phyloP scores from a whole-genome alignment of 2,888 invertebrate genomes.

The Calliphora vomitoria region DNA sequence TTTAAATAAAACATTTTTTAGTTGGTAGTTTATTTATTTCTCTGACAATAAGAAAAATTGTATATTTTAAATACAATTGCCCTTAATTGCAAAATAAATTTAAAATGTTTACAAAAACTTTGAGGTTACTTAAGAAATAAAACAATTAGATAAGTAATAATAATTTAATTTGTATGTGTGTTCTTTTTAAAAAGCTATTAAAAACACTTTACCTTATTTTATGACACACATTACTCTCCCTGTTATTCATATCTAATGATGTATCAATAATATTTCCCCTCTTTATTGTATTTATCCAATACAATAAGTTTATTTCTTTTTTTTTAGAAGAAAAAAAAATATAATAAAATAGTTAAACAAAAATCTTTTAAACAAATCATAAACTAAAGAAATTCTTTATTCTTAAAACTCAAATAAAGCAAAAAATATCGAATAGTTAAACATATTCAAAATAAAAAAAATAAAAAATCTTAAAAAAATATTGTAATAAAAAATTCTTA shows the following conservation, averaged over 20 bases:
- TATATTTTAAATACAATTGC: no score
- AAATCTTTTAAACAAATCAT: slow-evolving; percentile 29
- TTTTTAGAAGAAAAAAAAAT: slow-evolving; percentile 42
- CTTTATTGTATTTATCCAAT: slow-evolving; percentile 2
- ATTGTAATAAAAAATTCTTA: slow-evolving; percentile 50
- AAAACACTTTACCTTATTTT: background rate
- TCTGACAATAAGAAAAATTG: no score
- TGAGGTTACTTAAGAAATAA: background rate
- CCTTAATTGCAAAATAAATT: no score
- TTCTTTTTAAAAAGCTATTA: background rate
- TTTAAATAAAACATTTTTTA: no score
- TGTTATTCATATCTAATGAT: slow-evolving; percentile 22
- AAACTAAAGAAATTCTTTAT: slow-evolving; percentile 26
- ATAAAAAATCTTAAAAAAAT: slow-evolving; percentile 29
- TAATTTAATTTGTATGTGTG: background rate
- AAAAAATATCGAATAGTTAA: slow-evolving; percentile 52
- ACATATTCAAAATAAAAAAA: slow-evolving; percentile 54
- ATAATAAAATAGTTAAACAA: slow-evolving; percentile 23
- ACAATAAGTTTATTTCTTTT: slow-evolving; percentile 19
- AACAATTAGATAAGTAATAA: background rate
- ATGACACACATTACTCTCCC: slow-evolving; percentile 9
- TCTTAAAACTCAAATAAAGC: slow-evolving; percentile 15
- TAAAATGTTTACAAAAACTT: background rate
- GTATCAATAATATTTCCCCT: background rate
- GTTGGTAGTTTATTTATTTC: no score